Conservation (phyloP, 1,140 invertebrate genomes). For the Lutraria rhynchaena region DNA sequence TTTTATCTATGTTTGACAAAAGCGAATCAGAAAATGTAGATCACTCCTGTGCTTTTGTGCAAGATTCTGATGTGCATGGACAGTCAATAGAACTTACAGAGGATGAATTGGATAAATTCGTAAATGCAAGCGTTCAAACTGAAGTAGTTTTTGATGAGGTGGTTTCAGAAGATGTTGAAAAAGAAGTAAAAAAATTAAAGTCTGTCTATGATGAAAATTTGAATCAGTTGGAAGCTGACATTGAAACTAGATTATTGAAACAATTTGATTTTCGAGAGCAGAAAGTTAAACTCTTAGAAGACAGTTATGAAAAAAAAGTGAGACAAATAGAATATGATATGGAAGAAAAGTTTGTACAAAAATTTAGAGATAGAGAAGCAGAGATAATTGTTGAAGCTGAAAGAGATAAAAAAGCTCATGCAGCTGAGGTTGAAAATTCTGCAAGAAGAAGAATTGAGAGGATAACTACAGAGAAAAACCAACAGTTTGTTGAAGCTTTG, state of each 20-base stretch:
- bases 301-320: slow-evolving; percentile 47
- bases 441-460: slow-evolving; percentile 67
- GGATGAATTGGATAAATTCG: background rate
- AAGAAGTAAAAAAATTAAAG: slow-evolving; percentile 1
- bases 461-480: slow-evolving; percentile 70
- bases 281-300: slow-evolving; percentile 16
- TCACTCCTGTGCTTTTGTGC: too few species aligned
- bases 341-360: slow-evolving; percentile 63
- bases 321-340: slow-evolving; percentile 65
- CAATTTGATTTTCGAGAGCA: slow-evolving; percentile 34
- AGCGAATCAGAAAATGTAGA: too few species aligned
- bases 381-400: slow-evolving; percentile 62
- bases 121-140: slow-evolving; percentile 10
- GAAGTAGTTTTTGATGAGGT: slow-evolving; percentile 21
- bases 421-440: slow-evolving; percentile 67
- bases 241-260: slow-evolving; percentile 36
- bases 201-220: slow-evolving; percentile 13
- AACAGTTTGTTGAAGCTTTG: slow-evolving; percentile 74
- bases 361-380: slow-evolving; percentile 58
- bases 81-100: too few species aligned
- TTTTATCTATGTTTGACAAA: too few species aligned
- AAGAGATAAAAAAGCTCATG: slow-evolving; percentile 61
- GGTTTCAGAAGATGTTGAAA: slow-evolving; percentile 38
- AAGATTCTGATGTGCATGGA: too few species aligned
- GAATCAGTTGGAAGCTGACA: slow-evolving; percentile 21